Percentiles rank a stretch among this genome's conserved stretches.
Evolutionary conservation across 1,140 invertebrate genomes (phyloP).

Genomic region (Danaus plexippus): DNA sequence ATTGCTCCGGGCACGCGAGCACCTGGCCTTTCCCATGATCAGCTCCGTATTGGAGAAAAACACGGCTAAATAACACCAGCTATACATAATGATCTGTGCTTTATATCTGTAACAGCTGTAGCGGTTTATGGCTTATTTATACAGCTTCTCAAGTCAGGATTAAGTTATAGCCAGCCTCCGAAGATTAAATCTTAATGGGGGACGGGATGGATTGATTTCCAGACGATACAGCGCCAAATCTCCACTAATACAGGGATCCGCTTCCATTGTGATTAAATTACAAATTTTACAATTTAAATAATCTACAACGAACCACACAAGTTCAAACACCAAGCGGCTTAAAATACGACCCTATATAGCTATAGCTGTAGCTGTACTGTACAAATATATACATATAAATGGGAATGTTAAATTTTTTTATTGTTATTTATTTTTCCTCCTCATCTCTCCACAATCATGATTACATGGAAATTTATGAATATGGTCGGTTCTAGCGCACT

Average conservation of each 20-base stretch:
- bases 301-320: too few relatives aligned
- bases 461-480: constrained; percentile 11
- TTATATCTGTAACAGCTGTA: constrained; percentile 52
- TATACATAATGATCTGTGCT: constrained; percentile 28
- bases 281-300: constrained; percentile 10
- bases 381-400: too few relatives aligned
- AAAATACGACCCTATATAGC: too few relatives aligned
- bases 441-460: background rate
- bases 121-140: constrained; percentile 66
- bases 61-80: constrained; percentile 31
- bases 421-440: too few relatives aligned
- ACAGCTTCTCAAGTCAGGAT: constrained; percentile 57
- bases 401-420: too few relatives aligned
- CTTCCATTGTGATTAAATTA: constrained; percentile 35
- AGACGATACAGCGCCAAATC: constrained; percentile 48
- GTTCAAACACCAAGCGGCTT: too few relatives aligned
- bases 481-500: constrained; percentile 6
- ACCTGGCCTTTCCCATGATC: constrained; percentile 58
- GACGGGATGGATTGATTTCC: constrained; percentile 63
- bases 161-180: constrained; percentile 66
- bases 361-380: too few relatives aligned
- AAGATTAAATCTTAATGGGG: constrained; percentile 67
- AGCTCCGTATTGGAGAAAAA: constrained; percentile 23
- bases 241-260: constrained; percentile 38
- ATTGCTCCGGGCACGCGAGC: constrained; percentile 43